phyloP scores from a whole-genome alignment of 2,888 invertebrate species.

The Steinernema scapterisci region DNA sequence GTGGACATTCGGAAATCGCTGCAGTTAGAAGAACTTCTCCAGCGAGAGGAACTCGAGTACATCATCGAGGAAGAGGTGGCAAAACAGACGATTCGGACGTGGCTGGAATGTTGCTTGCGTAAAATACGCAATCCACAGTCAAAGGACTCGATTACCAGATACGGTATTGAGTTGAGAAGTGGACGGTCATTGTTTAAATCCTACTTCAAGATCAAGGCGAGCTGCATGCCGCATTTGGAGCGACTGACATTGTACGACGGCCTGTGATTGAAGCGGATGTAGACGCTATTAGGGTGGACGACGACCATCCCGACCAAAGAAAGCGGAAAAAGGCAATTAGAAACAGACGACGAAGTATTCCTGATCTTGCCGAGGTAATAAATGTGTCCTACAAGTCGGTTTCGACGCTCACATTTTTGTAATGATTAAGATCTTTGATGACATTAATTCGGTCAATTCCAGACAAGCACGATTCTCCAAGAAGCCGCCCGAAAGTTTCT shows the following conservation, averaged over 20 bases:
- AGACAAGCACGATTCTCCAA: conserved; percentile 50
- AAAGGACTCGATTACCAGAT: conserved; percentile 36
- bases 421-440: too few species aligned
- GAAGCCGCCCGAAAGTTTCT: conserved; percentile 54
- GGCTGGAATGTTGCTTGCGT: conserved; percentile 95
- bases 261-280: conserved; percentile 36
- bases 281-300: conserved; percentile 41
- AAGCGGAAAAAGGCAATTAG: conserved; percentile 45
- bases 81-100: conserved; percentile 96
- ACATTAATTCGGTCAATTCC: too few species aligned
- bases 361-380: not conserved
- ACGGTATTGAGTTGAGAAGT: conserved; percentile 4
- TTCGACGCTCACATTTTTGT: too few species aligned
- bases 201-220: not conserved
- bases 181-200: not conserved
- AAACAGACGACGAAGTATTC: conserved; percentile 51
- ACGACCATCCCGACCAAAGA: conserved; percentile 39
- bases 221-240: not conserved
- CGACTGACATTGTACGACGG: not conserved
- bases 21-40: conserved; percentile 93
- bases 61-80: conserved; percentile 98
- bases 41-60: conserved; percentile 96
- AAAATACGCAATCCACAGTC: conserved; percentile 76
- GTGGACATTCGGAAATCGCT: conserved; percentile 96
- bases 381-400: not conserved